Conservation (phyloP, 2,113 vertebrate genomes). For the Petaurus breviceps region DNA sequence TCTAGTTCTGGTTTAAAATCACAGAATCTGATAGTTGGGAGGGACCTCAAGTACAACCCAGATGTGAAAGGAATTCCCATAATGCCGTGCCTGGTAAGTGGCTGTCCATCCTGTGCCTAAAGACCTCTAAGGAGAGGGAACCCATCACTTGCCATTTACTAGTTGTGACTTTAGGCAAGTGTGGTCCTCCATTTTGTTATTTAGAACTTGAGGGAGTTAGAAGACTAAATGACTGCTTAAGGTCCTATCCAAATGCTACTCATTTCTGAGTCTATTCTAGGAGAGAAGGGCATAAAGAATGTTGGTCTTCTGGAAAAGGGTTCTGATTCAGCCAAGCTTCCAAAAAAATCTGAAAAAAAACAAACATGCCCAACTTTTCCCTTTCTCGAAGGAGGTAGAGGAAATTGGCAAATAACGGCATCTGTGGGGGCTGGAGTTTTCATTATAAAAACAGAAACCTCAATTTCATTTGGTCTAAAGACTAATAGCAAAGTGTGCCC, state of each 20-base stretch:
- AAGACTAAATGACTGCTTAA: too few species aligned
- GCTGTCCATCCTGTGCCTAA: not conserved
- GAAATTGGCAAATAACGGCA: not conserved
- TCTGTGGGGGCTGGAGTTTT: not conserved
- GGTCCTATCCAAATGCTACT: too few species aligned
- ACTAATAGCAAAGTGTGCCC: not conserved
- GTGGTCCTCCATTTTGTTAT: not conserved
- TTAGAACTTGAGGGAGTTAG: not conserved
- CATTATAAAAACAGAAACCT: not conserved
- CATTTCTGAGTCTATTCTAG: too few species aligned
- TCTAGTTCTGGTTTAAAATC: not conserved
- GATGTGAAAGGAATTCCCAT: not conserved
- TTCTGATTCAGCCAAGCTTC: not conserved
- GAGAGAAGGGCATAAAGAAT: too few species aligned
- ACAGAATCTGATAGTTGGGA: not conserved
- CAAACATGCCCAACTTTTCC: too few species aligned
- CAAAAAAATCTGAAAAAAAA: not conserved
- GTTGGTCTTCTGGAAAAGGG: not conserved
- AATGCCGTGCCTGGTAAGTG: not conserved
- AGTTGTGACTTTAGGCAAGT: not conserved
- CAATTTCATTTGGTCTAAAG: not conserved
- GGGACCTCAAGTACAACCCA: not conserved
- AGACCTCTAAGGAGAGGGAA: not conserved
- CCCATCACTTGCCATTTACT: not conserved
- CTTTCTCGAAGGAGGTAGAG: too few species aligned